Evolutionary conservation across 2,888 invertebrate genomes (phyloP), one percentile per base, ranked within the genome.

Genomic region (Celastrina argiolus): DNA sequence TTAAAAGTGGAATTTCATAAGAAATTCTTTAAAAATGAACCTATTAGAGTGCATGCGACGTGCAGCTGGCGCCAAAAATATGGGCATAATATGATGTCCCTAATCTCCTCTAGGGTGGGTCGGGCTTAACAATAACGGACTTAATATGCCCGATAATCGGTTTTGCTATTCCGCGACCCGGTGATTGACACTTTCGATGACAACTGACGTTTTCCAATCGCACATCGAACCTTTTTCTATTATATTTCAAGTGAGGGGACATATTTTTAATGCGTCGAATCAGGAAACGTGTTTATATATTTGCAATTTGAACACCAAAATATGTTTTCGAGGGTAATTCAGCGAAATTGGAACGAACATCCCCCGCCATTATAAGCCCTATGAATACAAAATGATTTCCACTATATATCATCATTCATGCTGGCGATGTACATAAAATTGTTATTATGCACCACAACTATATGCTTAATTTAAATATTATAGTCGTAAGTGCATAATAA

Each of bases 121-220:
- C 80, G 85, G 82, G 78, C 82, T 86, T 88, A 87, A 90, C 87
- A 91, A 90, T 90, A 88, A 88, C 85, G 80, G 87, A 88, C 88
- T 89, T 89, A 90, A 90, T 90, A 88, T 81, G 80, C 83, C 82
- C 87, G 88, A 88, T 90, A 91, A 90, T 90, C 89, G 90, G 87
- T 87, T 91, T 88, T 84, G 83, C 87, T 88, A 88, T 90, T 88
- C 83, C 84, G 83, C 87, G 87, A 87, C 85, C 85, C 87, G 76
- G 84, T 90, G 90, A 90, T 90, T 90, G 90, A 91, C 90, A 89
- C 87, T 84, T 89, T 83, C 77, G 83, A 85, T 87, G 85, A 86
- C 82, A 83, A 83, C 81, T 82, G 81, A 81, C 82, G 81, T 81
- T 80, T n/a, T 76, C 77, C 80, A 82, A 79, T 79, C 79, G 80